phyloP scores from a whole-genome alignment of 2,888 invertebrate genomes.

The Pilophorus perplexus region DNA sequence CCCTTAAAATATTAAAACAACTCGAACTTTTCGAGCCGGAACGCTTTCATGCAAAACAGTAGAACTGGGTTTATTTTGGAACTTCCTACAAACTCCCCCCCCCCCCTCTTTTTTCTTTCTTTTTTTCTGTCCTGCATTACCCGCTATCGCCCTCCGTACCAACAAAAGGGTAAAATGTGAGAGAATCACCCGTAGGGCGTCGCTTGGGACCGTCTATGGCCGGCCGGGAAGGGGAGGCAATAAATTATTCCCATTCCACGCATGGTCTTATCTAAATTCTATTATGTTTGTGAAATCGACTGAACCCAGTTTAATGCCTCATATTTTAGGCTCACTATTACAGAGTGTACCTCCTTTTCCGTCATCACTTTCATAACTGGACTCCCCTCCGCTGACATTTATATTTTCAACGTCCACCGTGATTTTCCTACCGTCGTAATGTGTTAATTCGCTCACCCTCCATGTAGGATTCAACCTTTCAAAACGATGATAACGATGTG shows the following conservation, averaged over 20 bases:
- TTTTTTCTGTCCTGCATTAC: neutral
- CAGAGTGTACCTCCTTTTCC: neutral
- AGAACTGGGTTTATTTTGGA: conserved; percentile 27
- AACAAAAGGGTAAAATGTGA: conserved; percentile 34
- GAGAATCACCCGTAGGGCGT: conserved; percentile 9
- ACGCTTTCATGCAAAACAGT: neutral
- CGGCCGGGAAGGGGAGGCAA: conserved; percentile 5
- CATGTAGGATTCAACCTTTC: no score
- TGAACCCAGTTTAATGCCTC: conserved; percentile 39
- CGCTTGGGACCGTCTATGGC: neutral
- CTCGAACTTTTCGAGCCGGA: conserved; percentile 23
- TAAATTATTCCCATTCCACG: conserved; percentile 41
- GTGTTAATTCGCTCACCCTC: no score
- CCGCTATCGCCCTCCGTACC: neutral
- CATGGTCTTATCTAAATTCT: conserved; percentile 42
- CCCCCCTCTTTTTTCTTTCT: neutral
- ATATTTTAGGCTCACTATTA: conserved; percentile 34
- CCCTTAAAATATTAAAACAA: conserved; percentile 34
- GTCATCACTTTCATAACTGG: conserved; percentile 1
- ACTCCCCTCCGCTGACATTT: no score
- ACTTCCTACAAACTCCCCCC: neutral
- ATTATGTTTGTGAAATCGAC: conserved; percentile 42
- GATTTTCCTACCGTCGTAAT: no score
- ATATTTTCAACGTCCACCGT: no score
- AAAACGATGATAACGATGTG: no score